Base-by-base conservation (phyloP, 2,888 invertebrate species). In the Stenodema calcarata region DNA sequence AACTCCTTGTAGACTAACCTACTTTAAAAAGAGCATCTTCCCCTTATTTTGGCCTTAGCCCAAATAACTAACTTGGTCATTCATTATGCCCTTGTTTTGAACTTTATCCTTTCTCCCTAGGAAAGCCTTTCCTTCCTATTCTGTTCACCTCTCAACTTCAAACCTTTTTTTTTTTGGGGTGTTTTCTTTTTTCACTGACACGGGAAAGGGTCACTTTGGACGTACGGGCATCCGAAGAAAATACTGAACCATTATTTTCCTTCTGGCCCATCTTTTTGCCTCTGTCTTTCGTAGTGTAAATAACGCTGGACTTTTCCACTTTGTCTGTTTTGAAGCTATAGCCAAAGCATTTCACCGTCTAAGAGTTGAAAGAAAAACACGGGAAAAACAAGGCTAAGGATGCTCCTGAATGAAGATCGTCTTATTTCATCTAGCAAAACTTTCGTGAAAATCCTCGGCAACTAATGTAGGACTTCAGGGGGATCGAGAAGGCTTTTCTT, bases 11-110 rank as follows among this genome's bases (percentile, higher is more conserved):
- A 84, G 84, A 73, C 79, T 86, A 86, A 86, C 86, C 86, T 78
- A 86, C 79, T 86, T 86, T 78, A 86, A 86, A 86, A 86, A 86
- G 86, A 79, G 84, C 84, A 84, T 84, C 84, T 75, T 76, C 69
- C 50, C 47, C 75, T 42, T 54, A 41, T 78, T 86, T 86, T 86
- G 86, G 86, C 86, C 86, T 79, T 78, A 79, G 78, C 86, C 86
- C 86, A 86, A 86, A 86, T 86, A 86, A 86, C 86, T 86, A 86
- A 86, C 86, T 86, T 86, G 79, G 78, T 79, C 86, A 86, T 86
- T 79, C 86, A 79, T 86, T 76, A 78, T 78, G 86, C 86, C 62
- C 86, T 76, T 86, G 86, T 86, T 86, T 86, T 86, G 78, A 79
- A 86, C 78, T 69, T 86, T 86, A 86, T 73, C 75, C 84, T 75